These are phyloP conservation scores for Myotis pilosus DNA, from an alignment of 2,797 vertebrate species.

Conservation along the genomic window DNA sequence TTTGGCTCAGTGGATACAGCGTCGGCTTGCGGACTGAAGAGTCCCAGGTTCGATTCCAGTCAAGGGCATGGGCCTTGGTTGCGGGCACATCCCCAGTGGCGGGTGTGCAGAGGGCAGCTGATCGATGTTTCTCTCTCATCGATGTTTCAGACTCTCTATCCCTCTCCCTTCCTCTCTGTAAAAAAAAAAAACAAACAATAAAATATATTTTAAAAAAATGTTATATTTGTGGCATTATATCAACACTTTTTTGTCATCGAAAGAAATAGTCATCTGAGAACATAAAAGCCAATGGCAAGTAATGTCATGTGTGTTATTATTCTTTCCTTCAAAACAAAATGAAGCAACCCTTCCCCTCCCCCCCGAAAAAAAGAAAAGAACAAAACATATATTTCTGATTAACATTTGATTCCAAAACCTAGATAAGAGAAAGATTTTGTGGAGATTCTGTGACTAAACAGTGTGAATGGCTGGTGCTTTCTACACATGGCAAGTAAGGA, in stretches of 20 bases:
- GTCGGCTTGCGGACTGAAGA: too few species aligned
- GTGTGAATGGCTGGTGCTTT: neutral
- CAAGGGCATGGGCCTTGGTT: too few species aligned
- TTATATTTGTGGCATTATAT: conserved; percentile 32
- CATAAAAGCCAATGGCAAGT: neutral
- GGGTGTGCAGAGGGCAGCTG: too few species aligned
- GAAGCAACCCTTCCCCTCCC: neutral
- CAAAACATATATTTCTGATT: conserved; percentile 1
- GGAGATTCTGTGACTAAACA: neutral
- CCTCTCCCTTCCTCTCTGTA: too few species aligned
- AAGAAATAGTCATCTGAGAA: conserved; percentile 47
- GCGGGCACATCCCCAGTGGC: too few species aligned
- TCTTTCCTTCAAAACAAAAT: conserved; percentile 28
- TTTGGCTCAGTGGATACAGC: too few species aligned
- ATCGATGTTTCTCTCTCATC: too few species aligned
- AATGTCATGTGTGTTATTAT: neutral
- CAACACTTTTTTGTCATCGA: neutral
- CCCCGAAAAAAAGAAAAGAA: neutral
- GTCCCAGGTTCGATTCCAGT: too few species aligned
- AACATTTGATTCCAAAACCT: neutral
- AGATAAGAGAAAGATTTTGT: neutral
- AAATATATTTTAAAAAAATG: neutral
- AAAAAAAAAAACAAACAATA: too few species aligned
- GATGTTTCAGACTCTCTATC: too few species aligned
- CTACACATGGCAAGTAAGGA: neutral